Evolutionary conservation across 2,888 invertebrate species (phyloP), one percentile per base, ranked within the genome.

Genomic region (Hydrotaea cyrtoneurina): DNA sequence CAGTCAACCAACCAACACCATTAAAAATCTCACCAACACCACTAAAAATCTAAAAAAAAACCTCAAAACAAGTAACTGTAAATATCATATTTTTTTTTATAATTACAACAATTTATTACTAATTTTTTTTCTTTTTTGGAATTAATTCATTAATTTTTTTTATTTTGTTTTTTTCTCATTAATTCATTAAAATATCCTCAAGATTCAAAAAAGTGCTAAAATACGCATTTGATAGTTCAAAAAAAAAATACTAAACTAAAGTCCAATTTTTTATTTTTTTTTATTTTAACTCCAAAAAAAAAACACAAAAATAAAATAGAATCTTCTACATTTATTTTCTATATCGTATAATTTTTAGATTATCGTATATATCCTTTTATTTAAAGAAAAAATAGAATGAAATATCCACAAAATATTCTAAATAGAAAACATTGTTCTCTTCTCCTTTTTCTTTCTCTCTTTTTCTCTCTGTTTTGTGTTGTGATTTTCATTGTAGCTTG

Each of bases 61-160:
- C 82, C 31, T 79, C 66, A 85, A 71, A 74, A 72, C 69, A 76
- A 80, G 83, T 87, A 91, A 91, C 90, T 91, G 90, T 91, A 91
- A 91, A 91, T 91, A 91, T 91, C 72, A 86, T 84, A 75, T 77
- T 76, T 80, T 82, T 84, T 69, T 66, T 21, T 43, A 21, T 43
- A 23, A 69, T 59, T 76, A 59, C 3, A 13, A 79, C 78, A 59
- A 39, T 75, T 82, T 69, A 73, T 74, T 86, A 75, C 71, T 78
- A 77, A 26, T 55, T 46, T 71, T 64, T 77, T 66, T 55, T 77
- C 77, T 66, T 64, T 50, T 72, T 11, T 66, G 23, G n/a, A 31
- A 50, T 21, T 74, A 53, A n/a, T 31, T 72, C 1, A 73, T 23
- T 74, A 62, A 64, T 57, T 36, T 17, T 50, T 71, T 43, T 66